Evolutionary conservation across 2,113 vertebrate genomes (phyloP).

Genomic region (Scortum barcoo): DNA sequence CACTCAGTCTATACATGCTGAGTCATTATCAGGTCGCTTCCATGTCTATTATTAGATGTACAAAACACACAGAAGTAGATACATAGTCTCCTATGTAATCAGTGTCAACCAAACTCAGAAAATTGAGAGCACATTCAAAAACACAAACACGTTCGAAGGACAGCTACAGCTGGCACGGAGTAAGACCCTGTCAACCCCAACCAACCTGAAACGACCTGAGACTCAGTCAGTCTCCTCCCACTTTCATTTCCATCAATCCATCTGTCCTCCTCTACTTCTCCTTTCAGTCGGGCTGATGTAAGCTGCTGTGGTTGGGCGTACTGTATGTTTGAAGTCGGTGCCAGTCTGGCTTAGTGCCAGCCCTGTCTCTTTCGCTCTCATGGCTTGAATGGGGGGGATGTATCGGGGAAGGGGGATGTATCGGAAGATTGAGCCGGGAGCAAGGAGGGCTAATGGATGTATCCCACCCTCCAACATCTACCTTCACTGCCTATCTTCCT

Average conservation of each 20-base stretch:
- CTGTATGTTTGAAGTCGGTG: constrained; percentile 82
- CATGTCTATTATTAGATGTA: constrained; percentile 34
- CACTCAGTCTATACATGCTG: constrained; percentile 20
- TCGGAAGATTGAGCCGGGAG: constrained; percentile 76
- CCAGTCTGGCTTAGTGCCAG: constrained; percentile 80
- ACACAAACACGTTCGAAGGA: constrained; percentile 54
- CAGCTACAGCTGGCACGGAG: constrained; percentile 49
- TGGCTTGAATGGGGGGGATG: constrained; percentile 63
- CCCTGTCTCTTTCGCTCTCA: constrained; percentile 65
- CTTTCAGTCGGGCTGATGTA: constrained; percentile 75
- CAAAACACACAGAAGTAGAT: constrained; percentile 36
- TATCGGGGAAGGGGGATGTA: constrained; percentile 65
- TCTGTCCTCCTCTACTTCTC: constrained; percentile 73
- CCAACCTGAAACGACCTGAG: constrained; percentile 64
- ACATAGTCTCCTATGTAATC: constrained; percentile 39
- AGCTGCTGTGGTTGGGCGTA: constrained; percentile 74
- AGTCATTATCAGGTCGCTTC: constrained; percentile 34
- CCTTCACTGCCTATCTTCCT: constrained; percentile 67
- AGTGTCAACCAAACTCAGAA: constrained; percentile 48
- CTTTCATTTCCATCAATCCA: constrained; percentile 76
- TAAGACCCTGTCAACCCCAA: constrained; percentile 60
- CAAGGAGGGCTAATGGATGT: constrained; percentile 80
- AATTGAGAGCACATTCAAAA: constrained; percentile 47
- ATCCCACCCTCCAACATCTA: constrained; percentile 76
- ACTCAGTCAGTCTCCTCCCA: constrained; percentile 68